phyloP scores from a whole-genome alignment of 1,140 invertebrate genomes.

The Batillaria attramentaria region DNA sequence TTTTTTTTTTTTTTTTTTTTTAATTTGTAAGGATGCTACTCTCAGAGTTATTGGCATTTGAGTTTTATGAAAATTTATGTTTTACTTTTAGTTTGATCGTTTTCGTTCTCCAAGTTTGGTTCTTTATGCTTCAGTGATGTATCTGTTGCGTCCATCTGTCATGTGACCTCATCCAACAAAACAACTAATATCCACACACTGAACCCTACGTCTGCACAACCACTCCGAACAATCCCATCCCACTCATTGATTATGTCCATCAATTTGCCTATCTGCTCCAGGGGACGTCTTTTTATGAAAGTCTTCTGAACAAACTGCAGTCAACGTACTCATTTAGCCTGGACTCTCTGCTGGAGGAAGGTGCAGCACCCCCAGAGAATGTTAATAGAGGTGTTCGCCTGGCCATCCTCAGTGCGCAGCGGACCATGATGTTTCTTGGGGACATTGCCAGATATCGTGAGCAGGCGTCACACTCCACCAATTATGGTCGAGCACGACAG shows the following conservation, averaged over 20 bases:
- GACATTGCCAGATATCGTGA: constrained; percentile 93
- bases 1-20: not conserved
- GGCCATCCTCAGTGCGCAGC: constrained; percentile 87
- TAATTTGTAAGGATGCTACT: too few relatives aligned
- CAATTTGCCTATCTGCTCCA: constrained; percentile 50
- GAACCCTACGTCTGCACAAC: too few relatives aligned
- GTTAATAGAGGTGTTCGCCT: constrained; percentile 73
- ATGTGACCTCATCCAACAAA: not conserved
- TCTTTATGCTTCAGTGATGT: too few relatives aligned
- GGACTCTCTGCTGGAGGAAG: constrained; percentile 63
- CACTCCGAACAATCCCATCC: not conserved
- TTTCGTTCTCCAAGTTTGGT: too few relatives aligned
- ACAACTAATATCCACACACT: not conserved
- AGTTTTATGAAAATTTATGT: too few relatives aligned
- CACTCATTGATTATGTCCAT: not conserved
- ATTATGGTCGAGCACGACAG: constrained; percentile 86
- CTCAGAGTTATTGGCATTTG: too few relatives aligned
- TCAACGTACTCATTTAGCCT: constrained; percentile 83
- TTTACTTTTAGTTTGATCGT: too few relatives aligned
- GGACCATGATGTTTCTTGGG: constrained; percentile 89
- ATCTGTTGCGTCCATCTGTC: too few relatives aligned
- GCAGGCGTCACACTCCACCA: constrained; percentile 83
- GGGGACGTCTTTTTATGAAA: constrained; percentile 85
- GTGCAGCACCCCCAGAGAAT: not conserved
- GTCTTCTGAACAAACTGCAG: constrained; percentile 82